phyloP scores from a whole-genome alignment of 2,888 invertebrate species.

The Pristionchus mayeri region DNA sequence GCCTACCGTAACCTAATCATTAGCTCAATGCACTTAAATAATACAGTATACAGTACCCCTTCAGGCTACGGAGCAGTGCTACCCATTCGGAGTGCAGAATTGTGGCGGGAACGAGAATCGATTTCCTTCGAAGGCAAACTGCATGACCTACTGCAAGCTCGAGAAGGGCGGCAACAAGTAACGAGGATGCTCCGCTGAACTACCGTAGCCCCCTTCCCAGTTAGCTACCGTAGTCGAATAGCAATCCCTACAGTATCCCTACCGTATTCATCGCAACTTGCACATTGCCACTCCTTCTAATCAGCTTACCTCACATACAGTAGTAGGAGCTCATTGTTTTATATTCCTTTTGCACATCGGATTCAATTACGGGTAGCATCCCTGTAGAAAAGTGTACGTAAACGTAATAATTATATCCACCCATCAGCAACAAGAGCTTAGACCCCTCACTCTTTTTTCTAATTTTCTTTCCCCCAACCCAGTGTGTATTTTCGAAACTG shows the following conservation, averaged over 20 bases:
- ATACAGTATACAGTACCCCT: not conserved
- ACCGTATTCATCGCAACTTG: not conserved
- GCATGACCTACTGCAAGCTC: conserved; percentile 54
- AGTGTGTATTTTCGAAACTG: conserved; percentile 11
- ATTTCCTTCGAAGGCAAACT: conserved; percentile 57
- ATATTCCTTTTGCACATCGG: not conserved
- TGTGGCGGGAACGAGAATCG: conserved; percentile 69
- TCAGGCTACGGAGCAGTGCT: conserved; percentile 68
- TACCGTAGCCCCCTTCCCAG: not conserved
- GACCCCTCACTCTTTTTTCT: not conserved
- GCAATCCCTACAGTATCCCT: conserved; percentile 23
- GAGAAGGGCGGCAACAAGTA: conserved; percentile 16
- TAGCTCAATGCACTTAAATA: not conserved
- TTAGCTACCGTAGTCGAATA: not conserved
- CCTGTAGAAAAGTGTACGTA: conserved; percentile 23
- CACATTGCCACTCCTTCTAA: not conserved
- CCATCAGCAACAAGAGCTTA: not conserved
- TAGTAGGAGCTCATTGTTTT: conserved; percentile 12
- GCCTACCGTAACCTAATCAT: not conserved
- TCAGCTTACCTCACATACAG: conserved; percentile 9
- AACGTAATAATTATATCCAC: conserved; percentile 28
- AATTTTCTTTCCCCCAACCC: not conserved
- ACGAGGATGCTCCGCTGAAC: not conserved
- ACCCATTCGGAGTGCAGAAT: conserved; percentile 71
- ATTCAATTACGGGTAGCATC: not conserved